Conservation (phyloP, 2,113 vertebrate genomes). For the Ovis canadensis region DNA sequence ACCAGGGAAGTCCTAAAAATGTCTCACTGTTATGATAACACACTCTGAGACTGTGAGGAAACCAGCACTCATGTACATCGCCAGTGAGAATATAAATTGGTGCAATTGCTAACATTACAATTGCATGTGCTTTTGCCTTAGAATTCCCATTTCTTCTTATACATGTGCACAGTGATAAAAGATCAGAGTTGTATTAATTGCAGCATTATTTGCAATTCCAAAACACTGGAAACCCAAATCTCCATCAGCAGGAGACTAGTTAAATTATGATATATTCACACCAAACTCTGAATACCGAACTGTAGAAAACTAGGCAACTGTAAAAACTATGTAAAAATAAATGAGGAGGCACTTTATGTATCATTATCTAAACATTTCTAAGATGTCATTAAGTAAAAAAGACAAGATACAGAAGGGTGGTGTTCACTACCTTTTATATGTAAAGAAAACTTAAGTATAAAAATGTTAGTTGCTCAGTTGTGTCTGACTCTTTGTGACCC, state of each 20-base stretch:
- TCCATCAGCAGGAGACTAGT: not conserved
- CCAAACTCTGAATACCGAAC: not conserved
- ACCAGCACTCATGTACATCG: not conserved
- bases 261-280: not conserved
- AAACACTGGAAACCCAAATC: conserved; percentile 8
- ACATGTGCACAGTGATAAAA: not conserved
- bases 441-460: not conserved
- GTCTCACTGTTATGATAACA: not conserved
- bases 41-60: not conserved
- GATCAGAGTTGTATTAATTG: not conserved
- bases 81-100: not conserved
- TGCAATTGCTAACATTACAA: not conserved
- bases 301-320: not conserved
- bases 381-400: not conserved
- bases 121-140: not conserved
- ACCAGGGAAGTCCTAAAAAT: not conserved
- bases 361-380: not conserved
- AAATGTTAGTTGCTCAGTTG: not conserved
- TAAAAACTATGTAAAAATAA: conserved; percentile 17
- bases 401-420: not conserved
- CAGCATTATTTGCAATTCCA: not conserved
- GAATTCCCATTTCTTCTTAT: not conserved
- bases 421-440: not conserved
- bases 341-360: not conserved
- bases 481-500: not conserved